Percentiles rank a stretch among this genome's conserved stretches.
These are phyloP conservation scores for Notodonta dromedarius DNA, from an alignment of 2,888 invertebrate genomes.

Conservation along the genomic window DNA sequence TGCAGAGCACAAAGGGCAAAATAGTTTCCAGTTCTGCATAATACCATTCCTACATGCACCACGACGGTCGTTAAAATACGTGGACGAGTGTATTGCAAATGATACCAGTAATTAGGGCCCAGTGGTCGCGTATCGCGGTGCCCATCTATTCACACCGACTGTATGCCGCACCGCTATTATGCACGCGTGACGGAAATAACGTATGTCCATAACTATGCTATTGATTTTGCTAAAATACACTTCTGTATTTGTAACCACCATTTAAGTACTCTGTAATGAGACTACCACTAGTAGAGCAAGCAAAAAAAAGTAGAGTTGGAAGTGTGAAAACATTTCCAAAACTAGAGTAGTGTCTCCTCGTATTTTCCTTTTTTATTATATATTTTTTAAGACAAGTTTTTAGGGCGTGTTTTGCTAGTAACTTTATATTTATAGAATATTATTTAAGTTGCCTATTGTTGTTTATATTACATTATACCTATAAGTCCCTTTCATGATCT, in stretches of 20 bases:
- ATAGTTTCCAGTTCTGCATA: slow-evolving; percentile 22
- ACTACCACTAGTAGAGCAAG: not conserved
- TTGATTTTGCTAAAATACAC: slow-evolving; percentile 72
- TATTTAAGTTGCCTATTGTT: no score
- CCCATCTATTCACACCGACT: slow-evolving; percentile 69
- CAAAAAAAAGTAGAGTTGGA: not conserved
- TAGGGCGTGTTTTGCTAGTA: no score
- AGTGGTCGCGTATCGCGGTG: slow-evolving; percentile 60
- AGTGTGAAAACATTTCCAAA: no score
- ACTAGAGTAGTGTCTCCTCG: no score
- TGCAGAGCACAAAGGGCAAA: not conserved
- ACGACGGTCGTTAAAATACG: slow-evolving; percentile 43
- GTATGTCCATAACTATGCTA: slow-evolving; percentile 57
- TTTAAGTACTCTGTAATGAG: slow-evolving; percentile 4
- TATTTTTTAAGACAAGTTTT: no score
- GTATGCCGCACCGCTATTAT: slow-evolving; percentile 45
- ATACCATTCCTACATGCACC: slow-evolving; percentile 35
- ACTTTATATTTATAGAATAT: no score
- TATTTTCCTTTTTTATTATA: no score
- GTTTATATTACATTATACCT: not conserved
- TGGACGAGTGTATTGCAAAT: slow-evolving; percentile 74
- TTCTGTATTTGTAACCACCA: slow-evolving; percentile 42
- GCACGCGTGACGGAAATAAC: slow-evolving; percentile 69
- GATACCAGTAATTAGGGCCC: slow-evolving; percentile 78
- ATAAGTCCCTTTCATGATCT: not conserved